Conservation (phyloP, 2,113 vertebrate genomes). For the Merops nubicus region DNA sequence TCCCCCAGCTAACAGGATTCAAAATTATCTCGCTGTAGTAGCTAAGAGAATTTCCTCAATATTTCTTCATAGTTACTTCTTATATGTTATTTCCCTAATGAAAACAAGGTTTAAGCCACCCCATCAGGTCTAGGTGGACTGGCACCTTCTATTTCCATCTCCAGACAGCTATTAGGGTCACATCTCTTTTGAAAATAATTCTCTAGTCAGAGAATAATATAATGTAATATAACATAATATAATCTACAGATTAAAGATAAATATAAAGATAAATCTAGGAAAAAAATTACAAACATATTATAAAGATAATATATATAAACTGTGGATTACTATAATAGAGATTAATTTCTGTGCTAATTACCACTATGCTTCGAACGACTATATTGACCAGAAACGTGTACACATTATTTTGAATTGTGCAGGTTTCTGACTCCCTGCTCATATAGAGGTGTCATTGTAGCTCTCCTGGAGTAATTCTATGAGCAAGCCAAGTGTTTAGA, state of each 20-base stretch:
- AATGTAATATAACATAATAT: too few relatives aligned
- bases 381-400: background rate
- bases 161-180: background rate
- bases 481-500: background rate
- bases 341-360: background rate
- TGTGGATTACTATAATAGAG: too few relatives aligned
- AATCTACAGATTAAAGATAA: too few relatives aligned
- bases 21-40: background rate
- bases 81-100: background rate
- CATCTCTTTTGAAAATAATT: background rate
- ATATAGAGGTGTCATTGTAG: background rate
- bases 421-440: background rate
- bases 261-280: too few relatives aligned
- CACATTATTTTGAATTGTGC: background rate
- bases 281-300: too few relatives aligned
- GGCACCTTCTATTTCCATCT: background rate
- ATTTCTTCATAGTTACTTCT: background rate
- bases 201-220: background rate
- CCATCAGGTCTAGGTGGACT: background rate
- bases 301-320: too few relatives aligned
- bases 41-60: background rate
- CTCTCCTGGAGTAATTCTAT: background rate
- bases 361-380: background rate
- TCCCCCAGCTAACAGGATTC: background rate
- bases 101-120: background rate